These are phyloP conservation scores for Heterotis niloticus DNA, from an alignment of 2,113 vertebrate species.

Conservation along the genomic window DNA sequence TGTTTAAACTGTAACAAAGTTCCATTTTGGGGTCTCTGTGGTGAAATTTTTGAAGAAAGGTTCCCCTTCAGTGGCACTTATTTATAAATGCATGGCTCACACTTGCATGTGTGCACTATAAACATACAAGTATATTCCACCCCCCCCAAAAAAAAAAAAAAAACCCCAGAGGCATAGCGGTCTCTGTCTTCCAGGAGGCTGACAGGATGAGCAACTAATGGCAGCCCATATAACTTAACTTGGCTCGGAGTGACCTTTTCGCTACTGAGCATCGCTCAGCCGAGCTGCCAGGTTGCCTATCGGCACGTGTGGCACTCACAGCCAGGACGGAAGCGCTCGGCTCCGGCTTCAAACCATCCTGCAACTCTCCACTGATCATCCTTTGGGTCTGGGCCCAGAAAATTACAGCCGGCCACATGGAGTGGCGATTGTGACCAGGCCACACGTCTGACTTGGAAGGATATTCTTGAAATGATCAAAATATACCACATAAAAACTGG, in stretches of 20 bases:
- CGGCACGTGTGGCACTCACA: background rate
- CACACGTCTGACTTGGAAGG: too few relatives aligned
- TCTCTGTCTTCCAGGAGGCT: background rate
- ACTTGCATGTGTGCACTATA: too few relatives aligned
- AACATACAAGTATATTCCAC: background rate
- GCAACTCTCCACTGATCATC: background rate
- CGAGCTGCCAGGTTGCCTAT: background rate
- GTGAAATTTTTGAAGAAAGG: too few relatives aligned
- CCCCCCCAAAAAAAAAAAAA: too few relatives aligned
- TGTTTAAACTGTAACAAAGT: too few relatives aligned
- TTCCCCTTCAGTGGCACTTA: too few relatives aligned
- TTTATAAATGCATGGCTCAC: background rate
- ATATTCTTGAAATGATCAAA: too few relatives aligned
- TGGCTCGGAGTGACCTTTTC: constrained; percentile 7
- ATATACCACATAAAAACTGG: too few relatives aligned
- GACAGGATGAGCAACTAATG: background rate
- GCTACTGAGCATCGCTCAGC: background rate
- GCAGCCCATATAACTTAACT: background rate
- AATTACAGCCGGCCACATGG: background rate
- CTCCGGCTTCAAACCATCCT: background rate
- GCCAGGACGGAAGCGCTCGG: background rate
- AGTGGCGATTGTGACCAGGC: too few relatives aligned
- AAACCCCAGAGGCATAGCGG: too few relatives aligned
- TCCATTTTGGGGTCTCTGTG: too few relatives aligned
- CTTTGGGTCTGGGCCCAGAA: background rate